A percentile compares a stretch with the other conserved stretches of the same genome.
Conservation (phyloP, 1,140 invertebrate genomes). For the Lepidurus arcticus region DNA sequence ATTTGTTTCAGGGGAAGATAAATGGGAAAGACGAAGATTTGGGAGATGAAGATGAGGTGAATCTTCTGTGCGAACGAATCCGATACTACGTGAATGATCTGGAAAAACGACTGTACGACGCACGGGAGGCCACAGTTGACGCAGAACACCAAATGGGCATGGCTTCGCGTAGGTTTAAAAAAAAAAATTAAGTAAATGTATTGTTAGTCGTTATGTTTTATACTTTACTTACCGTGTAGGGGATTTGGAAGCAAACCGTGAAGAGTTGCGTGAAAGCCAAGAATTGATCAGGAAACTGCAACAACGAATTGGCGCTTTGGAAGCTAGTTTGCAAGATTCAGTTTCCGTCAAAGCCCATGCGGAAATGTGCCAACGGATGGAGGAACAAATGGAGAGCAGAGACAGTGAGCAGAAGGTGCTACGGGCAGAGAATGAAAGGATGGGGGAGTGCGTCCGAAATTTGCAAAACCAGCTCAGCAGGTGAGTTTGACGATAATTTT, state of each 20-base stretch:
- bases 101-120: not conserved
- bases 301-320: not conserved
- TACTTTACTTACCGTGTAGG: not conserved
- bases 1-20: constrained; percentile 39
- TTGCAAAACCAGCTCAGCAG: constrained; percentile 1
- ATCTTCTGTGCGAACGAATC: not conserved
- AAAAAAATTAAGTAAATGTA: not conserved
- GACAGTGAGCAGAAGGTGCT: not conserved
- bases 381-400: not conserved
- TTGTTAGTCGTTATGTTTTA: not conserved
- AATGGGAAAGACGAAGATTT: constrained; percentile 32
- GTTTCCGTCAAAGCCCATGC: not conserved
- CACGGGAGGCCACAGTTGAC: not conserved
- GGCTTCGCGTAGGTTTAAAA: not conserved
- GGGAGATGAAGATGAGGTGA: not conserved
- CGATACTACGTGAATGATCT: not conserved
- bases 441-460: not conserved
- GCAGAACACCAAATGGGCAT: not conserved
- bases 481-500: not conserved
- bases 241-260: not conserved
- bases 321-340: constrained; percentile 3
- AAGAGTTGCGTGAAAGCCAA: not conserved
- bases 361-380: not conserved
- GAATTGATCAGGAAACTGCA: not conserved
- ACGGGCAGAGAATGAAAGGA: not conserved